phyloP scores from a whole-genome alignment of 2,113 vertebrate species.

The Notiomystis cincta region DNA sequence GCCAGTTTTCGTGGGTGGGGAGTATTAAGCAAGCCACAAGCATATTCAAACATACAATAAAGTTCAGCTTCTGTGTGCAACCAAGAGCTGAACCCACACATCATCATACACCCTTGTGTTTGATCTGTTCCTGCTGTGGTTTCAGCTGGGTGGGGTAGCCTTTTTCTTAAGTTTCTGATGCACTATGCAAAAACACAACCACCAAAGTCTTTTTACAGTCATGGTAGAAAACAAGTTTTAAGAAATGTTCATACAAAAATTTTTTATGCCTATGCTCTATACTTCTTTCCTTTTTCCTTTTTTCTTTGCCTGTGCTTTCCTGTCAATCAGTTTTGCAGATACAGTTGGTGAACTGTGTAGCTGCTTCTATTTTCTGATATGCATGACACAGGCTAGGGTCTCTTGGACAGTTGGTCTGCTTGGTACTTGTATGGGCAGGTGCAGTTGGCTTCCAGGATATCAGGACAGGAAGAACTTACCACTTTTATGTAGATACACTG shows the following conservation, averaged over 20 bases:
- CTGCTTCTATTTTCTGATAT: not conserved
- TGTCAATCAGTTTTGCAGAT: not conserved
- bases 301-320: not conserved
- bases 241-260: not conserved
- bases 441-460: not conserved
- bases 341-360: not conserved
- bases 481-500: not conserved
- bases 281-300: not conserved
- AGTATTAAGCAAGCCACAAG: not conserved
- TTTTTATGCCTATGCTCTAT: not conserved
- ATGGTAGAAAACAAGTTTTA: not conserved
- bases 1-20: not conserved
- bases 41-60: not conserved
- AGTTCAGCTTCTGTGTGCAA: slow-evolving; percentile 10
- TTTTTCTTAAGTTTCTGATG: slow-evolving; percentile 13
- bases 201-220: not conserved
- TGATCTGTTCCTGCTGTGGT: slow-evolving; percentile 59
- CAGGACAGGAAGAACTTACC: not conserved
- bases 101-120: not conserved
- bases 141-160: slow-evolving; percentile 59
- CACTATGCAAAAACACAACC: not conserved
- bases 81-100: slow-evolving; percentile 14
- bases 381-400: not conserved
- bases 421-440: not conserved
- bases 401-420: not conserved